phyloP scores from a whole-genome alignment of 2,797 vertebrate species.

The Chaetophractus vellerosus region DNA sequence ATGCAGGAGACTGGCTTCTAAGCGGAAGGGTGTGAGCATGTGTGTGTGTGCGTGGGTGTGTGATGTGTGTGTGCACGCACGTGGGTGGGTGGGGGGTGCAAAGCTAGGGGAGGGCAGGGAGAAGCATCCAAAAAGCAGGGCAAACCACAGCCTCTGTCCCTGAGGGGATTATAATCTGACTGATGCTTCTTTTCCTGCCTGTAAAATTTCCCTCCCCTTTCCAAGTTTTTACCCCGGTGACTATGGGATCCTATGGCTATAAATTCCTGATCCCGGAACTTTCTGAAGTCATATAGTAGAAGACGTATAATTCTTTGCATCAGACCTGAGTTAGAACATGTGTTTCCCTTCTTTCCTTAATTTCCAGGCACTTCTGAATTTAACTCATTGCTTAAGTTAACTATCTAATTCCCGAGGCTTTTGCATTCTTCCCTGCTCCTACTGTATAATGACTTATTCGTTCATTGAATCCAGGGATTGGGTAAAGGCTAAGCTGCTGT shows the following conservation, averaged over 20 bases:
- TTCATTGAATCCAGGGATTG: neutral
- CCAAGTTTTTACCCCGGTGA: neutral
- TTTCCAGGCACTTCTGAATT: conserved; percentile 9
- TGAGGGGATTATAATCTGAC: neutral
- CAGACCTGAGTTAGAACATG: neutral
- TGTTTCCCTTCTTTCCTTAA: conserved; percentile 18
- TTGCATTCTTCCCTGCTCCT: neutral
- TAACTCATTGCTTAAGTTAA: neutral
- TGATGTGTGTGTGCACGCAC: too few species aligned
- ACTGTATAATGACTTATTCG: neutral
- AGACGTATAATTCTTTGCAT: neutral
- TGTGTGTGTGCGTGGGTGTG: too few species aligned
- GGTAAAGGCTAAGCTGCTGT: neutral
- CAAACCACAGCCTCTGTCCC: neutral
- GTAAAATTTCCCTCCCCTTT: neutral
- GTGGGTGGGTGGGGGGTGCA: neutral
- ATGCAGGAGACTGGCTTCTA: too few species aligned
- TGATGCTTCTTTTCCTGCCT: neutral
- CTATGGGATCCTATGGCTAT: neutral
- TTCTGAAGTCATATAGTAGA: conserved; percentile 8
- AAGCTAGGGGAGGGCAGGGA: neutral
- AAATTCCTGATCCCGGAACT: neutral
- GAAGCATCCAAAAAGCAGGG: neutral
- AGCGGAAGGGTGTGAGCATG: neutral
- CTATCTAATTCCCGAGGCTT: neutral